Evolutionary conservation across 1,140 invertebrate genomes (phyloP).

Genomic region (Drosophila nikananu): DNA sequence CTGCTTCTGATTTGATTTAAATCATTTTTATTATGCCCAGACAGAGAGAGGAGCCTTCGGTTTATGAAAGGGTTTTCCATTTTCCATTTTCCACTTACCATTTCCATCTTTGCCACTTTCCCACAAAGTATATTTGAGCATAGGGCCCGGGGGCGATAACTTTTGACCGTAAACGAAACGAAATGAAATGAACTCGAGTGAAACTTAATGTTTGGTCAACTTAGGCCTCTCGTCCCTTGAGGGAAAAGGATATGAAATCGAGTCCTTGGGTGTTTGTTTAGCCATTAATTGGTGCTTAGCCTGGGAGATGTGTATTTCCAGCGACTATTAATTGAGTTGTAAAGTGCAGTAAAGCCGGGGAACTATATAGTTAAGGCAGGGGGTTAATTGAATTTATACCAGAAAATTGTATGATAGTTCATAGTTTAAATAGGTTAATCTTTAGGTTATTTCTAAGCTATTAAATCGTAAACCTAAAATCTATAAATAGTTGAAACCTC

Average conservation of each 20-base stretch:
- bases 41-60: conserved; percentile 1
- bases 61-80: conserved; percentile 24
- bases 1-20: conserved; percentile 41
- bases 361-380: no score
- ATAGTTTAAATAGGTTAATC: background rate
- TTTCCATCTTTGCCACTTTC: background rate
- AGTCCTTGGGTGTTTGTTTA: conserved; percentile 8
- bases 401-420: no score
- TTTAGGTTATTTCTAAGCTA: background rate
- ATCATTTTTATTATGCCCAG: conserved; percentile 31
- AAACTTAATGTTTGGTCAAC: conserved; percentile 47
- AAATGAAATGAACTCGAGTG: conserved; percentile 33
- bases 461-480: background rate
- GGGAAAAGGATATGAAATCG: conserved; percentile 2
- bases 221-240: background rate
- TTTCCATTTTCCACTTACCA: background rate
- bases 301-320: background rate
- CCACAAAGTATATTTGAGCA: background rate
- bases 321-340: conserved; percentile 11
- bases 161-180: conserved; percentile 19
- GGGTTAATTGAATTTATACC: background rate
- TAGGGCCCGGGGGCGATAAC: background rate
- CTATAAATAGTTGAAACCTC: background rate
- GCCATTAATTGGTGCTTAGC: conserved; percentile 27
- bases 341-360: background rate